A percentile compares a stretch with the other conserved stretches of the same genome.
Conservation (phyloP, 2,797 vertebrate genomes). For the Tadarida brasiliensis region DNA sequence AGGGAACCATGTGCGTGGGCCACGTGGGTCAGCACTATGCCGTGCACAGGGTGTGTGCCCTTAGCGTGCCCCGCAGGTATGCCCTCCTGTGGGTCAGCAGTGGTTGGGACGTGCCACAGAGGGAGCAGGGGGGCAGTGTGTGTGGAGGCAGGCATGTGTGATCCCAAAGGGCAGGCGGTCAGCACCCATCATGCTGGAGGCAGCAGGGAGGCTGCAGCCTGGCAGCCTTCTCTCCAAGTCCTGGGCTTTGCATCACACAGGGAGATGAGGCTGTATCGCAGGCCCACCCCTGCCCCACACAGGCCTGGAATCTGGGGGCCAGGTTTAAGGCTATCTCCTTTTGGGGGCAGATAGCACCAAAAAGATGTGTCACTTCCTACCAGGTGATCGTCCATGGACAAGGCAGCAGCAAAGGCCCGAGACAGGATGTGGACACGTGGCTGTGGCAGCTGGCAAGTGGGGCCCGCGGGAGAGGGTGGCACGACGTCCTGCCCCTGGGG, state of each 20-base stretch:
- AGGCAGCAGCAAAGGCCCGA: constrained; percentile 88
- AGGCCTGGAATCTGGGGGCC: neutral
- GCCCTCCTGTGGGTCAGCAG: neutral
- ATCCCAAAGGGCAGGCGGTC: neutral
- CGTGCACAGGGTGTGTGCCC: neutral
- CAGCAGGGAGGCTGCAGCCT: neutral
- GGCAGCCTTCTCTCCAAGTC: neutral
- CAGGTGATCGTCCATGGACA: constrained; percentile 92
- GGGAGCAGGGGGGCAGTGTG: fast-evolving
- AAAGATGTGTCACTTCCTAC: neutral
- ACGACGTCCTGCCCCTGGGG: neutral
- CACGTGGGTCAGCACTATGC: neutral
- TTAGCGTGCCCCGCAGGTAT: neutral
- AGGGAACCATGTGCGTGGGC: neutral
- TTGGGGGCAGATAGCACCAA: neutral
- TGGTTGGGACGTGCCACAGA: neutral
- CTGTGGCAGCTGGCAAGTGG: constrained; percentile 95
- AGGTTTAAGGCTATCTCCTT: neutral
- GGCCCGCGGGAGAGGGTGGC: neutral
- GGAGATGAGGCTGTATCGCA: neutral
- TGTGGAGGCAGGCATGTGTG: neutral
- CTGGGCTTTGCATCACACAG: neutral
- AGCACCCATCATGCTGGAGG: too few relatives aligned
- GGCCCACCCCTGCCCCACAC: neutral
- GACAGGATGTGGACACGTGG: constrained; percentile 91